Conservation (phyloP, 2,888 invertebrate species). For the Tetheella fluctuosa region DNA sequence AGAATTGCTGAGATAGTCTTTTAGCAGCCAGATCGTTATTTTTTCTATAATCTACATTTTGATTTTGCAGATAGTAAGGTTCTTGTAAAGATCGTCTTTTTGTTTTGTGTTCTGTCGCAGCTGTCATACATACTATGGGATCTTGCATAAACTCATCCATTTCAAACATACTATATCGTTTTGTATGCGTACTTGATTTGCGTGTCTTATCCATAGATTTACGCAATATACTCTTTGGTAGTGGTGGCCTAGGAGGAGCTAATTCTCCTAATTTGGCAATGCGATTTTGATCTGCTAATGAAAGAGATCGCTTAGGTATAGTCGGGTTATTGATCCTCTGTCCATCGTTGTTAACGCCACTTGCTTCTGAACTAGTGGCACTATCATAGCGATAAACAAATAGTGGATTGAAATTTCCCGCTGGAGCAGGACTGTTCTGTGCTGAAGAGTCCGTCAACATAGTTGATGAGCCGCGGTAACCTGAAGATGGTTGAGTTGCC, state of each 20-base stretch:
- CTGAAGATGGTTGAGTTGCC: constrained; percentile 92
- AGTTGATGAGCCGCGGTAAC: constrained; percentile 93
- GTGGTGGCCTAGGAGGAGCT: constrained; percentile 88
- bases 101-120: constrained; percentile 77
- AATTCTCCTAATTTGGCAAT: constrained; percentile 75
- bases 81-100: constrained; percentile 91
- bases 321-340: constrained; percentile 77
- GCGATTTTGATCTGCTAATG: constrained; percentile 82
- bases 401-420: constrained; percentile 87
- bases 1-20: constrained; percentile 78
- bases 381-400: constrained; percentile 94
- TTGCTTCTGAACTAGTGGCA: constrained; percentile 89
- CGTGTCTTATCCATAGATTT: constrained; percentile 85
- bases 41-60: constrained; percentile 77
- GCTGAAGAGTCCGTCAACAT: constrained; percentile 90
- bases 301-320: constrained; percentile 88
- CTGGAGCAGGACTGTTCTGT: constrained; percentile 86
- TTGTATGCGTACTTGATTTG: constrained; percentile 79
- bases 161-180: constrained; percentile 93
- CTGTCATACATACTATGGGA: constrained; percentile 71
- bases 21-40: constrained; percentile 82
- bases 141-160: constrained; percentile 85
- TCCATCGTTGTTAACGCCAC: constrained; percentile 85
- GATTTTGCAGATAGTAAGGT: constrained; percentile 86
- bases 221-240: constrained; percentile 89